Conservation (phyloP, 2,888 invertebrate species). For the Eupithecia subfuscata region DNA sequence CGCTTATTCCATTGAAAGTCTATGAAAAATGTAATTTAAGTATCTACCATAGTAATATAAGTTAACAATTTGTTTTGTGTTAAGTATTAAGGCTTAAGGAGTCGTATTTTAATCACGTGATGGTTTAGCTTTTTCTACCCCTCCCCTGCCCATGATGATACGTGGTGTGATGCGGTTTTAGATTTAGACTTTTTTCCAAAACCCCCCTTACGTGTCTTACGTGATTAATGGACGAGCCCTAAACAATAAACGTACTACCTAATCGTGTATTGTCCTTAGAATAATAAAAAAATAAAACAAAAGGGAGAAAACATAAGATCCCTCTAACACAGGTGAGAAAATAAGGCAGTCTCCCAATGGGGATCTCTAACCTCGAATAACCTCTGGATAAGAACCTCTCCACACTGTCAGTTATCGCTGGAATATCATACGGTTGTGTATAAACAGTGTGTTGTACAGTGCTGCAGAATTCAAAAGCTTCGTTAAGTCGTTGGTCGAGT, state of each 20-base stretch:
- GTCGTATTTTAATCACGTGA: too few species aligned
- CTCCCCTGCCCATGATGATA: too few species aligned
- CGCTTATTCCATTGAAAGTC: too few species aligned
- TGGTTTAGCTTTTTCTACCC: too few species aligned
- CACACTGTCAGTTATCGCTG: slow-evolving; percentile 38
- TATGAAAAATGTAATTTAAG: too few species aligned
- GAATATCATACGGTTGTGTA: slow-evolving; percentile 47
- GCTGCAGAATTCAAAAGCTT: slow-evolving; percentile 7
- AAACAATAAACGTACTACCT: background rate
- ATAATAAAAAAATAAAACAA: slow-evolving; percentile 15
- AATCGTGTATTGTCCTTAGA: background rate
- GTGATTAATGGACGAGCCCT: too few species aligned
- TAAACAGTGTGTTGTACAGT: slow-evolving; percentile 29
- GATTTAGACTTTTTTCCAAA: too few species aligned
- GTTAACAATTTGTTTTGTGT: too few species aligned
- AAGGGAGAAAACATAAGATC: slow-evolving; percentile 16
- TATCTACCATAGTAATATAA: too few species aligned
- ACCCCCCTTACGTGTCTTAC: too few species aligned
- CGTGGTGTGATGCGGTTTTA: too few species aligned
- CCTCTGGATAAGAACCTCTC: slow-evolving; percentile 35
- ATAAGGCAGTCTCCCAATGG: slow-evolving; percentile 30
- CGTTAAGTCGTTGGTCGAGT: background rate
- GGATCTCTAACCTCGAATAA: slow-evolving; percentile 17
- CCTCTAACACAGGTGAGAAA: slow-evolving; percentile 31
- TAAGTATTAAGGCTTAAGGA: too few species aligned